Base-by-base conservation (phyloP, 2,888 invertebrate genomes). In the Volucella inanis region DNA sequence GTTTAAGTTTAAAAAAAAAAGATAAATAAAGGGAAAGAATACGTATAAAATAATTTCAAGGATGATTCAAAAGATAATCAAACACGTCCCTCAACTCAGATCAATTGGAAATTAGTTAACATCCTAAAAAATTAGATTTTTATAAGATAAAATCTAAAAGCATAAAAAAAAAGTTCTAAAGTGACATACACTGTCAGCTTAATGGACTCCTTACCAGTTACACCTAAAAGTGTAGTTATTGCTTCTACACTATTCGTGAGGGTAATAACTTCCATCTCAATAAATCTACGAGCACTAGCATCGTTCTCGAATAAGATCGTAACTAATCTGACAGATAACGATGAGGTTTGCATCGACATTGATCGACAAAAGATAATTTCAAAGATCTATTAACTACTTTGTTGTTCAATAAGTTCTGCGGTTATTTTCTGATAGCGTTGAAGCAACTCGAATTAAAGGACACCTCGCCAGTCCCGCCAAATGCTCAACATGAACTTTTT, bases 11-110 rank as follows among this genome's bases (percentile, higher is more conserved):
- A 31, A 10, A 31, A 8, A 12, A 8, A 50, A 10, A 11, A 68
- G 45, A 22, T 67, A 31, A 68, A 10, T 9, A 64, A 49, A 39
- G 22, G 12, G 4, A 11, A 31, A 50, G 12, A 52, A 18, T 18
- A 14, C 22, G 3, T 11, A 52, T 12, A 14, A 14, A n/a, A 41
- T 15, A 59, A 70, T 75, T 70, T 64, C 79, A 84, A 79, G 11
- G 79, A 62, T 71, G 11, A 47, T 15, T 41, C 18, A 47, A 77
- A 64, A 67, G 75, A 80, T 71, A 71, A 39, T 67, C 15, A 61
- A 71, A 52, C 8, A 22, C 3, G 22, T 22, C 22, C 22, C 3
- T 22, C 22, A 47, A 71, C 75, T 75, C 70, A 79, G 75, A 79
- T 11, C 74, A 75, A 78, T 14, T 47, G 65, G 50, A 39, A 62